Conservation (phyloP, 1,140 invertebrate species). For the Rhagoletis zephyria region DNA sequence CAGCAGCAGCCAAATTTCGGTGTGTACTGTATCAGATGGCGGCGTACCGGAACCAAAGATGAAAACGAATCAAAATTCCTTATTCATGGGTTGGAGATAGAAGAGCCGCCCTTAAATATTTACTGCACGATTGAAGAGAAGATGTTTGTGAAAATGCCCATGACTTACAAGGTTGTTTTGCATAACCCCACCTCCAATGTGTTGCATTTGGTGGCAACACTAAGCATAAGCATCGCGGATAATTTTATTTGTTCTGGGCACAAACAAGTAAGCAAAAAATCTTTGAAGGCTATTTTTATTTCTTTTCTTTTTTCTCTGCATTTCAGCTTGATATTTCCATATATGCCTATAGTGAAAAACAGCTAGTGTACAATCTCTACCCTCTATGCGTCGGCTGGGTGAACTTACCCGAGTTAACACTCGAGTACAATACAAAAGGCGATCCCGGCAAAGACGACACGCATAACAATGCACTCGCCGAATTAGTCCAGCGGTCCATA, state of each 20-base stretch:
- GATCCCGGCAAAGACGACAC: conserved; percentile 69
- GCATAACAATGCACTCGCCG: conserved; percentile 67
- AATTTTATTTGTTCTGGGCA: conserved; percentile 73
- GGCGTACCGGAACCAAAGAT: conserved; percentile 65
- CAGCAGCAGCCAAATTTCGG: conserved; percentile 63
- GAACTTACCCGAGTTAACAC: conserved; percentile 67
- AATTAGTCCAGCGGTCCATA: conserved; percentile 70
- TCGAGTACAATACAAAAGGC: conserved; percentile 70
- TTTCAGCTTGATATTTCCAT: conserved; percentile 70
- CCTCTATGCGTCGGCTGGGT: conserved; percentile 72
- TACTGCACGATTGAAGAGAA: conserved; percentile 73
- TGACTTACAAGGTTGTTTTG: conserved; percentile 69
- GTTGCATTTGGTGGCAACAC: conserved; percentile 66
- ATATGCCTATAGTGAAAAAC: conserved; percentile 70
- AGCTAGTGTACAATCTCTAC: conserved; percentile 71
- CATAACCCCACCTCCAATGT: conserved; percentile 70
- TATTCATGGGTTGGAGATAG: conserved; percentile 67
- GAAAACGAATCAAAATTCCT: conserved; percentile 73
- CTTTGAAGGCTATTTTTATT: background rate
- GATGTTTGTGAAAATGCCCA: conserved; percentile 73
- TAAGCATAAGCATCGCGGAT: conserved; percentile 70
- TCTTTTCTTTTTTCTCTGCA: background rate
- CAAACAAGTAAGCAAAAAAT: conserved; percentile 64
- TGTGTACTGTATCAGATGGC: conserved; percentile 71
- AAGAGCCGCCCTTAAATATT: conserved; percentile 70